These are phyloP conservation scores for Anastrepha obliqua DNA, from an alignment of 1,140 invertebrate species.

Conservation along the genomic window DNA sequence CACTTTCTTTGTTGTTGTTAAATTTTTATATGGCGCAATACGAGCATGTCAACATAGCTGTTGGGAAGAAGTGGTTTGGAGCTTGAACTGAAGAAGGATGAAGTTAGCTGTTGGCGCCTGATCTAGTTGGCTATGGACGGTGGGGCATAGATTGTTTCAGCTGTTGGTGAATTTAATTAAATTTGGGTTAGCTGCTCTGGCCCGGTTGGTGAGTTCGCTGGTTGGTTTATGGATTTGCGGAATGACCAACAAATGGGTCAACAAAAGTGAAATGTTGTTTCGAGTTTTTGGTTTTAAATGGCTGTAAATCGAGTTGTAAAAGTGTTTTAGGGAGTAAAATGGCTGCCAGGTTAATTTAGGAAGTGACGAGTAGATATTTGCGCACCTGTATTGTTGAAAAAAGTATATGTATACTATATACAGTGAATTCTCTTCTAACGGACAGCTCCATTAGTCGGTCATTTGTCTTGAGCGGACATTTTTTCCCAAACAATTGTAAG, in stretches of 20 bases:
- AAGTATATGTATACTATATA: too few species aligned
- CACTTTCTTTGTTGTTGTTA: constrained; percentile 15
- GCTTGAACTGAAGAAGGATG: background rate
- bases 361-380: too few species aligned
- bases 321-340: background rate
- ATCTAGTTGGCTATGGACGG: background rate
- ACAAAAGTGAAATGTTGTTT: constrained; percentile 16
- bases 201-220: background rate
- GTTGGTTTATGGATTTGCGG: constrained; percentile 34
- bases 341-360: too few species aligned
- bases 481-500: too few species aligned
- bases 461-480: too few species aligned
- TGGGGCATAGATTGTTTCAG: background rate
- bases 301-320: background rate
- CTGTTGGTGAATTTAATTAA: constrained; percentile 44
- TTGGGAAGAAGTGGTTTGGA: background rate
- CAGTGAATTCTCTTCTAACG: too few species aligned
- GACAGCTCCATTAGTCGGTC: too few species aligned
- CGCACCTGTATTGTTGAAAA: too few species aligned
- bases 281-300: background rate
- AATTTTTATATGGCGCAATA: background rate
- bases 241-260: constrained; percentile 48
- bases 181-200: background rate
- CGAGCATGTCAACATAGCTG: background rate
- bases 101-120: background rate